These are phyloP conservation scores for Phalangium opilio DNA, from an alignment of 2,888 invertebrate species.

Conservation along the genomic window DNA sequence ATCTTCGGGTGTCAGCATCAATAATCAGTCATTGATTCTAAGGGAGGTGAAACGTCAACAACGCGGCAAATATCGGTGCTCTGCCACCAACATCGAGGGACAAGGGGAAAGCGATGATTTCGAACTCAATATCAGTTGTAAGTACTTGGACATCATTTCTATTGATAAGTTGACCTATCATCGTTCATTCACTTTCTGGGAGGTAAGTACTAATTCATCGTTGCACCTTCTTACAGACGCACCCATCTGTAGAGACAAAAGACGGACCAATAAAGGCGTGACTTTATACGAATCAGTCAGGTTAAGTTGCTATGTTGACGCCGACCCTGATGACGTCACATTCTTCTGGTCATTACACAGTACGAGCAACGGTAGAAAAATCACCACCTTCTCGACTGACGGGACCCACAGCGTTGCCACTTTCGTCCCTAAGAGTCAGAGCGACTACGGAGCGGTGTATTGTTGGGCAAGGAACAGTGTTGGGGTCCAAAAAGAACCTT, in stretches of 20 bases:
- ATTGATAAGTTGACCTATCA: too few species aligned
- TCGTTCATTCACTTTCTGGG: too few species aligned
- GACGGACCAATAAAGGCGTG: conserved; percentile 48
- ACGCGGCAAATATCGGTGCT: conserved; percentile 15
- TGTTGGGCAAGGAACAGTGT: conserved; percentile 68
- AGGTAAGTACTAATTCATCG: too few species aligned
- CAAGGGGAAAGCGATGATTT: conserved; percentile 9
- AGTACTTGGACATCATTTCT: too few species aligned
- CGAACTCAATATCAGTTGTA: conserved; percentile 1
- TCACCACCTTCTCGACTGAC: conserved; percentile 36
- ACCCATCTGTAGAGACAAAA: conserved; percentile 22
- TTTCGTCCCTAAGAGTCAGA: conserved; percentile 73
- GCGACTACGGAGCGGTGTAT: conserved; percentile 75
- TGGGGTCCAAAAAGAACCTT: conserved; percentile 67
- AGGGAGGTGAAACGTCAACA: conserved; percentile 70
- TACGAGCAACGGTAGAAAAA: conserved; percentile 9
- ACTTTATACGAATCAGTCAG: conserved; percentile 72
- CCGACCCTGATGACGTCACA: conserved; percentile 52
- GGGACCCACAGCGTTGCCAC: conserved; percentile 67
- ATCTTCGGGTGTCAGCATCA: conserved; percentile 68
- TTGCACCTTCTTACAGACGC: conserved; percentile 16
- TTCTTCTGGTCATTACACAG: conserved; percentile 19
- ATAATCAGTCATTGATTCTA: conserved; percentile 77
- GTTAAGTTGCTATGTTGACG: conserved; percentile 75
- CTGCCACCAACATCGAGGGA: conserved; percentile 12